Base-by-base conservation (phyloP, 2,113 vertebrate genomes). In the Pomatorhinus ruficollis region DNA sequence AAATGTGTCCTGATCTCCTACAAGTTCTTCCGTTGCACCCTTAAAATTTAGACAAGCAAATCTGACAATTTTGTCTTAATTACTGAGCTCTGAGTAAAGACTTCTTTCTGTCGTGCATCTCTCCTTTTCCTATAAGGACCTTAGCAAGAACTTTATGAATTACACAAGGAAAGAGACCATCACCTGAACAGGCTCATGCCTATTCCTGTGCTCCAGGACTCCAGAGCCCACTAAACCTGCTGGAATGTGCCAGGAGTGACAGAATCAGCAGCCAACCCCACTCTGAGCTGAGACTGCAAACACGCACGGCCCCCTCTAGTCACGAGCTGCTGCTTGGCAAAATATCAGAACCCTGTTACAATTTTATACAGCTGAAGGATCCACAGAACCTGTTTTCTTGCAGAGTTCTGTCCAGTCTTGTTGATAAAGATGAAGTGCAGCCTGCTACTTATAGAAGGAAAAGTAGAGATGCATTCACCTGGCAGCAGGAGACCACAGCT, bases 401-500 rank as follows among this genome's bases (percentile, higher is more conserved):
- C 28, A 72, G 28, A 44, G 18, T 14, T 71, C 33, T 50, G 33
- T 27, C 70, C 80, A 22, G 12, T 7, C 10, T 54, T 33, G 3
- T 10, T 49, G 42, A 20, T 23, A 21, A 47, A 57, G 45, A 49
- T 14, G 14, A 22, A 30, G 30, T 13, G 45, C 47, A 89, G 49
- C 24, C 52, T 50, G 16, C n/a, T 37, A 14, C 24, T 4, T 1
- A 6, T 1, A 17, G 0, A 72, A 56, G 12, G 21, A 44, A 64
- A 83, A 15, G 40, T 3, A 47, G 2, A 64, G 59, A 40, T 44
- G 69, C 59, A 33, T 53, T 89, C 68, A 57, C 25, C 35, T 12
- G 40, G 65, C 18, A 93, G 65, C 65, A 33, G 0, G 0, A 49
- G 49, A 39, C 25, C 61, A 30, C 31, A 75, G 52, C 40, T 57